Conservation (phyloP, 2,888 invertebrate genomes). For the Orthosia gracilis region DNA sequence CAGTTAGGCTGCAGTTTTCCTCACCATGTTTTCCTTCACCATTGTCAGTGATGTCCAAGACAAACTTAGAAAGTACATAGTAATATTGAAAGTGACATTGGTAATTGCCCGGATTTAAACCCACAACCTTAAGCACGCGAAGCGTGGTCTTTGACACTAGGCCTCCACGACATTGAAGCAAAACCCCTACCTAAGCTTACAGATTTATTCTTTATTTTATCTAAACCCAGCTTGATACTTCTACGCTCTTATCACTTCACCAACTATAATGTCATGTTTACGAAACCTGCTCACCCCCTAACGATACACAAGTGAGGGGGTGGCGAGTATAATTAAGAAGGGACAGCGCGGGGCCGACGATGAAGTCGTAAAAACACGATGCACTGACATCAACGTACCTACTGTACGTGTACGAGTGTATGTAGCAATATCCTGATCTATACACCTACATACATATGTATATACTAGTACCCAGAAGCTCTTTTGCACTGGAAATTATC, state of each 20-base stretch:
- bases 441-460: neutral
- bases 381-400: constrained; percentile 48
- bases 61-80: too few relatives aligned
- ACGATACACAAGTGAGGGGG: constrained; percentile 32
- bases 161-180: neutral
- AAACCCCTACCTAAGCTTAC: neutral
- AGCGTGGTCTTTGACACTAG: too few relatives aligned
- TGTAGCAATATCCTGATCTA: constrained; percentile 3
- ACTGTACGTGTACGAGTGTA: constrained; percentile 3
- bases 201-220: neutral
- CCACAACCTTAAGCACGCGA: too few relatives aligned
- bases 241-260: constrained; percentile 10
- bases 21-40: too few relatives aligned
- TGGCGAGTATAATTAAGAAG: constrained; percentile 60
- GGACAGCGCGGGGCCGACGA: constrained; percentile 43
- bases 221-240: constrained; percentile 19
- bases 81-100: too few relatives aligned
- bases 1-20: too few relatives aligned
- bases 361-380: constrained; percentile 63
- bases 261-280: constrained; percentile 54
- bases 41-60: too few relatives aligned
- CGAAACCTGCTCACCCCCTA: constrained; percentile 41
- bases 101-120: too few relatives aligned
- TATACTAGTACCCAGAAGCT: neutral
- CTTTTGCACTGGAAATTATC: neutral